phyloP scores from a whole-genome alignment of 2,113 vertebrate species.

The Octodon degus region DNA sequence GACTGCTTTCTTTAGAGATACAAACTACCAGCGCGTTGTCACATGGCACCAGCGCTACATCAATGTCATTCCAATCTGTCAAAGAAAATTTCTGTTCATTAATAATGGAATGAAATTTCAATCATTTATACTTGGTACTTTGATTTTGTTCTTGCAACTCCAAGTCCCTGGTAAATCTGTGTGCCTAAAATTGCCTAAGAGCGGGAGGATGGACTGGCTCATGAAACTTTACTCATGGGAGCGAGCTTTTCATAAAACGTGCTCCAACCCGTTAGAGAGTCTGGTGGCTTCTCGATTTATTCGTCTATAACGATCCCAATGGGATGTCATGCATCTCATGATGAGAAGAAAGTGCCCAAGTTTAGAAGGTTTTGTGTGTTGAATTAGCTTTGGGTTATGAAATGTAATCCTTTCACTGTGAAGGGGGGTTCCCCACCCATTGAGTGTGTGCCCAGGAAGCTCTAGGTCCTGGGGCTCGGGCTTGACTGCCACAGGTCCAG shows the following conservation, averaged over 20 bases:
- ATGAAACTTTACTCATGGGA: neutral
- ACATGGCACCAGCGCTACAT: neutral
- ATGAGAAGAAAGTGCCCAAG: neutral
- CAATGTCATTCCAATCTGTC: neutral
- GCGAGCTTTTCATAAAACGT: neutral
- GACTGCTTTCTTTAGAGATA: neutral
- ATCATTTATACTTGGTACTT: neutral
- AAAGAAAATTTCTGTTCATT: neutral
- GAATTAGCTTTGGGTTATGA: neutral
- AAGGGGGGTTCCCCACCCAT: neutral
- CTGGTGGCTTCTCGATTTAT: neutral
- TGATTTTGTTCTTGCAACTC: neutral
- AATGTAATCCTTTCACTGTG: neutral
- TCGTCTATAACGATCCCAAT: neutral
- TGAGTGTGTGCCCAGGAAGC: neutral
- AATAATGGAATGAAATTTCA: conserved; percentile 1
- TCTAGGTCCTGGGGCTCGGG: neutral
- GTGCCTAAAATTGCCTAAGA: no score
- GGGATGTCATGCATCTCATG: neutral
- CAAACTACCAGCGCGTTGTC: neutral
- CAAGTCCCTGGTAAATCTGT: neutral
- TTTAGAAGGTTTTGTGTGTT: neutral
- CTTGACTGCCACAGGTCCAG: neutral
- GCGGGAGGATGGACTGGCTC: neutral
- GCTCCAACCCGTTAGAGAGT: neutral